Evolutionary conservation across 2,113 vertebrate species (phyloP).

Genomic region (Promerops cafer): DNA sequence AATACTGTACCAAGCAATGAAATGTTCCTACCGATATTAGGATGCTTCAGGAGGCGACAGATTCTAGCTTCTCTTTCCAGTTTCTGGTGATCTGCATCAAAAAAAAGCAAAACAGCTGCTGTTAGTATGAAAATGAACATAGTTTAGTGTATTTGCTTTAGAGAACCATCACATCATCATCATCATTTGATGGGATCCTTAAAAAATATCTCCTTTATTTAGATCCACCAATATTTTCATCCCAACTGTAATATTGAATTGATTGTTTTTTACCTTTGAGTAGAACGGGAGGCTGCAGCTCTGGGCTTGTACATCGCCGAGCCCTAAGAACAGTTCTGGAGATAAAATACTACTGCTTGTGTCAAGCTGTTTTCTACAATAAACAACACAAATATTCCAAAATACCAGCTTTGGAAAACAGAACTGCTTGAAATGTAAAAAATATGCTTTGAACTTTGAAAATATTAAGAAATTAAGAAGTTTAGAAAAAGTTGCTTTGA

Average conservation of each 20-base stretch:
- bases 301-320: not conserved
- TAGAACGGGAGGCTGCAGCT: not conserved
- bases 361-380: not conserved
- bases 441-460: not conserved
- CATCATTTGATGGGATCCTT: not conserved
- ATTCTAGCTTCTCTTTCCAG: constrained; percentile 92
- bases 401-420: not conserved
- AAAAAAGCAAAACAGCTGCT: not conserved
- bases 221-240: not conserved
- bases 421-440: not conserved
- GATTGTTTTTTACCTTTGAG: not conserved
- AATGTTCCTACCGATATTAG: constrained; percentile 84
- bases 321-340: not conserved
- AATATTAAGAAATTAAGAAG: not conserved
- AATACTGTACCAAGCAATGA: not conserved
- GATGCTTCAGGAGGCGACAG: constrained; percentile 89
- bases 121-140: not conserved
- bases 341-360: not conserved
- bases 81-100: constrained; percentile 88
- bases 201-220: not conserved
- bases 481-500: not conserved
- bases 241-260: not conserved
- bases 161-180: not conserved
- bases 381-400: not conserved
- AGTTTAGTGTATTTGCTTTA: not conserved